A percentile compares a stretch with the other conserved stretches of the same genome.
These are phyloP conservation scores for Mustela nigripes DNA, from an alignment of 2,113 vertebrate species.

Conservation along the genomic window DNA sequence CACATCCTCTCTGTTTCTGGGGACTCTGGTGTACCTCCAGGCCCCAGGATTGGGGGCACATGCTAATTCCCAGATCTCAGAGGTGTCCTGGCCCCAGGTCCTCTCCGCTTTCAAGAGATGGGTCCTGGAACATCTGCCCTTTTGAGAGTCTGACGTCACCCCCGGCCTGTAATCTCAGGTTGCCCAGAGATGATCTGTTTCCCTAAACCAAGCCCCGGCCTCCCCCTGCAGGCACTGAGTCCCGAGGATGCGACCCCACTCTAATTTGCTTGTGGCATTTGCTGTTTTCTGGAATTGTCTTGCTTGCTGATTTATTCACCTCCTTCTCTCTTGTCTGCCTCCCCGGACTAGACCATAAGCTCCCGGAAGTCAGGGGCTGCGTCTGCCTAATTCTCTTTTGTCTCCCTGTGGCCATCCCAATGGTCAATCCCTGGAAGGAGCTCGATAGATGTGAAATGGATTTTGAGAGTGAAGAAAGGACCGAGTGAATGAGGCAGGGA, in stretches of 20 bases:
- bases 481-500: neutral
- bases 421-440: neutral
- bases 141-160: neutral
- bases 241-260: accelerated
- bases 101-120: neutral
- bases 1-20: too few species aligned
- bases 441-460: too few species aligned
- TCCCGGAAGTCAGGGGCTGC: neutral
- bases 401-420: neutral
- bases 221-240: neutral
- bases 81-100: neutral
- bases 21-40: too few species aligned
- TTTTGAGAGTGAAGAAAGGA: neutral
- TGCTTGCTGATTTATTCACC: neutral
- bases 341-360: too few species aligned
- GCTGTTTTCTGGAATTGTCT: neutral
- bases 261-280: neutral
- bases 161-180: neutral
- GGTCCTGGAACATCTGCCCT: too few species aligned
- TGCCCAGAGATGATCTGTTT: accelerated
- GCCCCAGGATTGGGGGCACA: too few species aligned
- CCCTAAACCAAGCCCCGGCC: neutral
- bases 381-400: neutral
- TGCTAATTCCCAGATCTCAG: too few species aligned
- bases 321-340: neutral